These are phyloP conservation scores for Caenorhabditis sp. DNA, from an alignment of 2,888 invertebrate species.

Conservation along the genomic window DNA sequence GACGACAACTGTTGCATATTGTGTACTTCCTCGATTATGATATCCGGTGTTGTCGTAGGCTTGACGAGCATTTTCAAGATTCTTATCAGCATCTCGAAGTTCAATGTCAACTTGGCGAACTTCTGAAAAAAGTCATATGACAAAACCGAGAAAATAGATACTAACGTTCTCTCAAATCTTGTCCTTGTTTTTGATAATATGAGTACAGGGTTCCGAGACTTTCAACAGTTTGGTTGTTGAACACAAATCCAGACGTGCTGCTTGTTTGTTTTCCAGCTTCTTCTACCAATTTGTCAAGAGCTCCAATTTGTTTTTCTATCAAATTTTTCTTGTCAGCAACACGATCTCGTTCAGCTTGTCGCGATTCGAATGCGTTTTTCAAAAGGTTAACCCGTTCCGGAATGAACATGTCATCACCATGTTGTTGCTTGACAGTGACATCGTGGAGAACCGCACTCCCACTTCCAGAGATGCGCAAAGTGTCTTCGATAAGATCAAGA, in stretches of 20 bases:
- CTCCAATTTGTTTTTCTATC: slow-evolving; percentile 29
- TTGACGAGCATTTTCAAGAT: background rate
- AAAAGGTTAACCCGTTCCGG: slow-evolving; percentile 23
- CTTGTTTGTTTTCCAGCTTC: slow-evolving; percentile 22
- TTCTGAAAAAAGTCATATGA: background rate
- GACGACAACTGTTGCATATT: slow-evolving; percentile 26
- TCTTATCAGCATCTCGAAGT: background rate
- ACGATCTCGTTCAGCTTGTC: slow-evolving; percentile 24
- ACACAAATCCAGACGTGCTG: slow-evolving; percentile 15
- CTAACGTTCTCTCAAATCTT: slow-evolving; percentile 8
- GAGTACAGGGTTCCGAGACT: slow-evolving; percentile 21
- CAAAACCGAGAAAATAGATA: background rate
- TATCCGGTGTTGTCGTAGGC: background rate
- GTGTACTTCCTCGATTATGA: background rate
- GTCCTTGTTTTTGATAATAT: slow-evolving; percentile 24
- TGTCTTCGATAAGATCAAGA: slow-evolving; percentile 28
- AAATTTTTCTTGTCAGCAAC: slow-evolving; percentile 23
- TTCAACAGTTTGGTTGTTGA: slow-evolving; percentile 28
- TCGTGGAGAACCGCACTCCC: slow-evolving; percentile 30
- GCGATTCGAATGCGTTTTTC: slow-evolving; percentile 15
- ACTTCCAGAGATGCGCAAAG: slow-evolving; percentile 23
- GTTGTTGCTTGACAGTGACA: slow-evolving; percentile 29
- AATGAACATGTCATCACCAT: slow-evolving; percentile 22
- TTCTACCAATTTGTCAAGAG: slow-evolving; percentile 27
- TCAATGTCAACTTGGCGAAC: background rate